Percentiles rank a stretch among this genome's conserved stretches.
phyloP scores from a whole-genome alignment of 2,888 invertebrate species.

The Eupithecia vulgata region DNA sequence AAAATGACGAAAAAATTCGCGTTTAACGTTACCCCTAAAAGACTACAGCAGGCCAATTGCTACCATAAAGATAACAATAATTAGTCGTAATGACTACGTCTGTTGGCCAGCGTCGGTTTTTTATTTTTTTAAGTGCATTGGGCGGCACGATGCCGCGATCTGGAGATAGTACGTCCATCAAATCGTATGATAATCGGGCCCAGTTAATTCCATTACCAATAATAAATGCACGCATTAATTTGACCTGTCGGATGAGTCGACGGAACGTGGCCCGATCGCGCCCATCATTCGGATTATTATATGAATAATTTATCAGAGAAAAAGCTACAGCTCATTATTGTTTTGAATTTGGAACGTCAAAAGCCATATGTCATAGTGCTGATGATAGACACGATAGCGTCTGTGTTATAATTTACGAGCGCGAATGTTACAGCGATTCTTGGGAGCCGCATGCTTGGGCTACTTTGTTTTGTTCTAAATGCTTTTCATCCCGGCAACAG shows the following conservation, averaged over 20 bases:
- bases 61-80: conserved; percentile 83
- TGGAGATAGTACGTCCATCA: conserved; percentile 82
- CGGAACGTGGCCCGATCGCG: conserved; percentile 72
- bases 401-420: conserved; percentile 57
- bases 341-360: conserved; percentile 75
- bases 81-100: conserved; percentile 79
- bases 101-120: conserved; percentile 57
- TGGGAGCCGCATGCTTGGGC: conserved; percentile 19
- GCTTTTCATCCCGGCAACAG: background rate
- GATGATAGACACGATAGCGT: conserved; percentile 66
- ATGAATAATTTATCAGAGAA: conserved; percentile 82
- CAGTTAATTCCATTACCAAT: conserved; percentile 84
- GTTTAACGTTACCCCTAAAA: conserved; percentile 70
- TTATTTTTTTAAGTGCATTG: conserved; percentile 73
- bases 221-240: conserved; percentile 84
- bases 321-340: conserved; percentile 73
- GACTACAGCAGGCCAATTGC: conserved; percentile 75
- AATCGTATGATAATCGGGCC: conserved; percentile 83
- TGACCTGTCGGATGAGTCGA: conserved; percentile 82
- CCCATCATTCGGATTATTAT: conserved; percentile 82
- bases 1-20: conserved; percentile 72
- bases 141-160: conserved; percentile 73
- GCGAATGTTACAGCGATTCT: conserved; percentile 52
- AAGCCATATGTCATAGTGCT: conserved; percentile 64
- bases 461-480: conserved; percentile 14